A percentile compares a stretch with the other conserved stretches of the same genome.
phyloP scores from a whole-genome alignment of 2,797 vertebrate species.

The Lates japonicus region DNA sequence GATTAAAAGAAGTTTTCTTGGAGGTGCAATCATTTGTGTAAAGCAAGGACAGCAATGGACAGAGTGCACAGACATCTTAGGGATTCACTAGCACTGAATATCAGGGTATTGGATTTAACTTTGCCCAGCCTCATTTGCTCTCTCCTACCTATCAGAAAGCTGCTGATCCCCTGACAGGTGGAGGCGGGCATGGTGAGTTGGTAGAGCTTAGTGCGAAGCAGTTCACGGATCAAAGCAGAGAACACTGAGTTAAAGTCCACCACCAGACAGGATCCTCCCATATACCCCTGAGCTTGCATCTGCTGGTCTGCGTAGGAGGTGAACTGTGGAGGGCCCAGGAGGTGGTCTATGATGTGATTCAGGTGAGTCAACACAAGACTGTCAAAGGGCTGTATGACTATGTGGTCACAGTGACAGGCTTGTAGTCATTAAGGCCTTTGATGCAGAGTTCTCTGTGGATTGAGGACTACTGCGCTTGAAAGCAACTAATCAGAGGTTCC shows the following conservation, averaged over 20 bases:
- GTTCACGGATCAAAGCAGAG: constrained; percentile 53
- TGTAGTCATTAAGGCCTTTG: constrained; percentile 44
- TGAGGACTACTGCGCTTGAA: constrained; percentile 1
- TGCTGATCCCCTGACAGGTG: constrained; percentile 52
- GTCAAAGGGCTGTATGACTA: constrained; percentile 24
- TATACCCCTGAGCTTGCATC: constrained; percentile 21
- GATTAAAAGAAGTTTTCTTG: background rate
- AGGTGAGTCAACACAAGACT: constrained; percentile 32
- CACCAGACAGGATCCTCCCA: constrained; percentile 38
- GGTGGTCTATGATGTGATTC: constrained; percentile 40
- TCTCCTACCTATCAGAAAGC: constrained; percentile 22
- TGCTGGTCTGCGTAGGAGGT: constrained; percentile 36
- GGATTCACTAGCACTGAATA: constrained; percentile 14
- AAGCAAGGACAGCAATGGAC: constrained; percentile 2
- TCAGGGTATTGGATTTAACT: constrained; percentile 33
- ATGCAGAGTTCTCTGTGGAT: constrained; percentile 14
- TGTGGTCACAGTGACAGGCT: constrained; percentile 32
- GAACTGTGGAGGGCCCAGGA: constrained; percentile 30
- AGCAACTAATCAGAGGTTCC: constrained; percentile 32
- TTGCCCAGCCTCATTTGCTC: constrained; percentile 32
- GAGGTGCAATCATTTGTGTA: constrained; percentile 10
- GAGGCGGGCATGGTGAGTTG: constrained; percentile 34
- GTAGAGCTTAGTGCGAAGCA: constrained; percentile 33
- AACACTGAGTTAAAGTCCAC: constrained; percentile 41
- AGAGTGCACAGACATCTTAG: background rate